Evolutionary conservation across 1,140 invertebrate genomes (phyloP), one percentile per base, ranked within the genome.

Genomic region (Pygmarrhopalites habei): DNA sequence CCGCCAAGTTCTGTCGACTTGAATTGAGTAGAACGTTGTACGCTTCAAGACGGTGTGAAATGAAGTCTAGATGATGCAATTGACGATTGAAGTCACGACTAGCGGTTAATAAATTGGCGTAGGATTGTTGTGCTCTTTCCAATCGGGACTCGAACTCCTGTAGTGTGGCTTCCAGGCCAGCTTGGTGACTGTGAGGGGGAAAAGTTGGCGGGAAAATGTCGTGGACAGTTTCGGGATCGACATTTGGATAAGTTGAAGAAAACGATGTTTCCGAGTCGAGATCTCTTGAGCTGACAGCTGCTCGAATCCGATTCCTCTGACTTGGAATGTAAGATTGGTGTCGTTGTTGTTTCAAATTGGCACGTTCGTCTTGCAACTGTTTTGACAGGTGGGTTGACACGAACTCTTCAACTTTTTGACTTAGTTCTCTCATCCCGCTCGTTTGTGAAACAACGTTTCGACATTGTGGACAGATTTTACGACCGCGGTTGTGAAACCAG

Each of bases 401-500:
- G 23, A 15, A 49, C 46, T 49, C 23, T 49, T 49, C 46, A 14
- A 49, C 46, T 49, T 19, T 7, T 7, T 49, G 12, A 12, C 19
- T 49, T 21, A 67, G 29, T 3, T 58, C 39, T 1, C 49, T 39
- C 14, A 52, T 21, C 15, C 15, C 35, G 2, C 2, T 44, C 4
- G 57, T 19, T 10, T 52, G 23, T 21, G 2, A n/a, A 1, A 67
- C 49, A n/a, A 19, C 43, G 15, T 28, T 28, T 29, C 66, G 49
- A 58, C 66, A 67, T 3, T 43, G 47, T 19, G 66, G 66, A 28
- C 66, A 67, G 12, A 41, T 39, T 32, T 53, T 51, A 2, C 32
- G 26, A 0, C 41, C 26, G 5, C 44, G 49, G 15, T 30, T 15
- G 3, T 28, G 49, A 28, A 67, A 62, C 66, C 66, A 67, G 19